Conservation (phyloP, 2,888 invertebrate genomes). For the Conchocele bisecta region DNA sequence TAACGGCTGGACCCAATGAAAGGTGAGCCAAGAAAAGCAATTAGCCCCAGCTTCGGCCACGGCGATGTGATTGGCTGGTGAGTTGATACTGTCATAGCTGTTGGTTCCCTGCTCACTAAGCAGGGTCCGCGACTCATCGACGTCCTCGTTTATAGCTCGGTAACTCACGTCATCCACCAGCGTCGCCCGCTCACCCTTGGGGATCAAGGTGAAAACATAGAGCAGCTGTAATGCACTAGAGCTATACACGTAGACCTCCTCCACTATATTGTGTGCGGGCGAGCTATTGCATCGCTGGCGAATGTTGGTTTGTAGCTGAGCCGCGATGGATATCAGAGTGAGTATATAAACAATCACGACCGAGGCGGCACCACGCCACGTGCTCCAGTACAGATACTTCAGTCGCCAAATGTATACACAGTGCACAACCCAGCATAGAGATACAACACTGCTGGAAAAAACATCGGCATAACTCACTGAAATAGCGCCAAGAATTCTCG, state of each 20-base stretch:
- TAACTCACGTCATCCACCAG: conserved; percentile 53
- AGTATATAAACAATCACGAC: conserved; percentile 89
- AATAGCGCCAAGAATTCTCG: conserved; percentile 74
- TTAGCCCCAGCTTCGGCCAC: conserved; percentile 88
- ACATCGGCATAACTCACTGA: conserved; percentile 87
- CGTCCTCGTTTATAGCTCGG: conserved; percentile 60
- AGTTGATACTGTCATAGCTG: conserved; percentile 52
- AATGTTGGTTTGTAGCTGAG: conserved; percentile 88
- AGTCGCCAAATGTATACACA: conserved; percentile 89
- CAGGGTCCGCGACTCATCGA: conserved; percentile 66
- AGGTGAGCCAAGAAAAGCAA: conserved; percentile 89
- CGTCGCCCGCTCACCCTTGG: conserved; percentile 78
- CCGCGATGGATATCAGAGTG: conserved; percentile 87
- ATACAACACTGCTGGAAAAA: conserved; percentile 88
- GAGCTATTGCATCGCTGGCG: conserved; percentile 59
- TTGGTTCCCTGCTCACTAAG: conserved; percentile 43
- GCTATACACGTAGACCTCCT: conserved; percentile 71
- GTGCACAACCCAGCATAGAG: conserved; percentile 92
- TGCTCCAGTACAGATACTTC: conserved; percentile 82
- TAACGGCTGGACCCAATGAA: conserved; percentile 94
- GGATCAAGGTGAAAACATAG: conserved; percentile 89
- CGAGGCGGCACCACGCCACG: conserved; percentile 88
- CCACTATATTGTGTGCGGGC: conserved; percentile 58
- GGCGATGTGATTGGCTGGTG: conserved; percentile 16
- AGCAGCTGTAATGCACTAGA: conserved; percentile 85